Evolutionary conservation across 2,797 vertebrate species (phyloP).

Genomic region (Sarcophilus harrisii): DNA sequence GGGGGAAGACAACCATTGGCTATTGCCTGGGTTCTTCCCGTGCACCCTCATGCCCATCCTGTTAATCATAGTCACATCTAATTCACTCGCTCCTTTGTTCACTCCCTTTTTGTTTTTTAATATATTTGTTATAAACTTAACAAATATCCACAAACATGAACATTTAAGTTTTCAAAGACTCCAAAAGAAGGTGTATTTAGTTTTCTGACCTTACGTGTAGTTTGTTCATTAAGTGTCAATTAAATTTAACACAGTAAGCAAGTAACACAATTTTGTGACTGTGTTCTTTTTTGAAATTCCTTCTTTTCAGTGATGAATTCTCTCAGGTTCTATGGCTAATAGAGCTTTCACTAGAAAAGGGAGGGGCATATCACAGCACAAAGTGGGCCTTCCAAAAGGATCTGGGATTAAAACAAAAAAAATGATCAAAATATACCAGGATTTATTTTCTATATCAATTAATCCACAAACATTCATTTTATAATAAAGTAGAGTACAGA

Average conservation of each 20-base stretch:
- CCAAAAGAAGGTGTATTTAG: background rate
- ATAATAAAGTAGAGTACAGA: background rate
- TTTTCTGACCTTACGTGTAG: background rate
- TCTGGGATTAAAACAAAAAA: slow-evolving; percentile 29
- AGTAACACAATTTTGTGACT: background rate
- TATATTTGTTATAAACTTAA: background rate
- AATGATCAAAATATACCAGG: background rate
- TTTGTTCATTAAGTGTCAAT: background rate
- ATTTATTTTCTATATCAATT: background rate
- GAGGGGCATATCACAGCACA: background rate
- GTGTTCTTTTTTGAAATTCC: background rate
- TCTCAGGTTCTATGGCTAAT: background rate
- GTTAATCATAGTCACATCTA: background rate
- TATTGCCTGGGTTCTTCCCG: background rate
- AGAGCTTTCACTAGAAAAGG: slow-evolving; percentile 19
- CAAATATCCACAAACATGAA: background rate
- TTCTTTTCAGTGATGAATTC: background rate
- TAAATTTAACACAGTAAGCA: background rate
- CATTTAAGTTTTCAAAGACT: background rate
- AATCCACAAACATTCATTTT: background rate
- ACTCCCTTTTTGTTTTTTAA: background rate
- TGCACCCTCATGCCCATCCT: background rate
- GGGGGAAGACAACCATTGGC: background rate
- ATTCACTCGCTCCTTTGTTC: background rate
- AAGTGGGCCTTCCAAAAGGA: slow-evolving; percentile 1